phyloP scores from a whole-genome alignment of 2,113 vertebrate genomes.

The Salvelinus namaycush region DNA sequence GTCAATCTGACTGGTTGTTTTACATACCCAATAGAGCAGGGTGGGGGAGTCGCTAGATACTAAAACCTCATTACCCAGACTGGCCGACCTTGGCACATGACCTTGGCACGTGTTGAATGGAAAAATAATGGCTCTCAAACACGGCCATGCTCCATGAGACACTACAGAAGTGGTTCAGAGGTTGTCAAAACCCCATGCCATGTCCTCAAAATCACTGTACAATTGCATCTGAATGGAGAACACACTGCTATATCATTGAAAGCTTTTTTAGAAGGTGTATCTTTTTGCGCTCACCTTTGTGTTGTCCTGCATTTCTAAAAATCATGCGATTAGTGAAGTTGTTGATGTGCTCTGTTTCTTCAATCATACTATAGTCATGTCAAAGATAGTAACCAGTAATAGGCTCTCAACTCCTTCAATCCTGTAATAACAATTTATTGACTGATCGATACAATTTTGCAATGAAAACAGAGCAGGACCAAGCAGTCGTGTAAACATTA shows the following conservation, averaged over 20 bases:
- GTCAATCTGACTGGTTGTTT: conserved; percentile 54
- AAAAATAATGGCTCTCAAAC: conserved; percentile 49
- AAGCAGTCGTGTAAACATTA: no score
- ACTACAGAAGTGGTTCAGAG: conserved; percentile 38
- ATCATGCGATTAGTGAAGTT: no score
- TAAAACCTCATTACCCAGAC: conserved; percentile 66
- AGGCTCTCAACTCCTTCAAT: no score
- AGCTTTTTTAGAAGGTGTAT: no score
- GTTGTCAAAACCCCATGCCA: conserved; percentile 25
- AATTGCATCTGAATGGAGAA: background rate
- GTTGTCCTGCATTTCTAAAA: no score
- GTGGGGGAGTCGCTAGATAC: conserved; percentile 53
- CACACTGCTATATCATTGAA: background rate
- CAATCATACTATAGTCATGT: no score
- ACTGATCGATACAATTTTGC: no score
- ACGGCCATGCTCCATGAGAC: conserved; percentile 27
- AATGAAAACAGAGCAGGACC: no score
- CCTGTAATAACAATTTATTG: no score
- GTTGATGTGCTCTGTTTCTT: no score
- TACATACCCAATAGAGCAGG: conserved; percentile 63
- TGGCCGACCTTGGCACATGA: conserved; percentile 65
- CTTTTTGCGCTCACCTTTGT: no score
- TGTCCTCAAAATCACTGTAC: conserved; percentile 1
- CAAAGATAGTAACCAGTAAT: no score
- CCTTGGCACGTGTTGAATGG: conserved; percentile 43